Evolutionary conservation across 2,888 invertebrate genomes (phyloP).

Genomic region (Neoascia interrupta): DNA sequence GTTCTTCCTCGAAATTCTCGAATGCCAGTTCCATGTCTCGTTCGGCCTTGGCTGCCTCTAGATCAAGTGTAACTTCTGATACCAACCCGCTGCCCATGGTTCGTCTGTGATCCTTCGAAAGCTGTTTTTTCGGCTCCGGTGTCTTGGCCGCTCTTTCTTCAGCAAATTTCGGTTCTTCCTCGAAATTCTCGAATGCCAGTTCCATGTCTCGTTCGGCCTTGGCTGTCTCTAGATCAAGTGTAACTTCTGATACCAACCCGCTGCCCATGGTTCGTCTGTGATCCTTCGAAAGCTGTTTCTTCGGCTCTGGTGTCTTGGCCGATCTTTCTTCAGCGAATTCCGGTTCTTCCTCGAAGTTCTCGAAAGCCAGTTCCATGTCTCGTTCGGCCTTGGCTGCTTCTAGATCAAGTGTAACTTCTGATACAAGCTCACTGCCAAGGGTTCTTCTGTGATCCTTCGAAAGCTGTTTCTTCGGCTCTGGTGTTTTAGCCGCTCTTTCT

Average conservation of each 20-base stretch:
- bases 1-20: conserved; percentile 37
- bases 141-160: not conserved
- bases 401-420: conserved; percentile 6
- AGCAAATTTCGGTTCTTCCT: conserved; percentile 16
- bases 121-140: not conserved
- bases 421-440: not conserved
- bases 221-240: conserved; percentile 14
- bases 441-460: not conserved
- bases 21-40: conserved; percentile 23
- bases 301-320: conserved; percentile 29
- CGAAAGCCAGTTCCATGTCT: conserved; percentile 36
- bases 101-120: not conserved
- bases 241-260: not conserved
- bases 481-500: not conserved
- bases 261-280: conserved; percentile 23
- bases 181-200: conserved; percentile 42
- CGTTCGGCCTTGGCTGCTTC: conserved; percentile 5
- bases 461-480: not conserved
- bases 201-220: conserved; percentile 33
- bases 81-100: not conserved
- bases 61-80: not conserved
- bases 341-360: conserved; percentile 45
- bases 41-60: not conserved
- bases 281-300: not conserved
- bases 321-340: not conserved